phyloP scores from a whole-genome alignment of 1,140 invertebrate genomes.

The Leptoteleia sp. region DNA sequence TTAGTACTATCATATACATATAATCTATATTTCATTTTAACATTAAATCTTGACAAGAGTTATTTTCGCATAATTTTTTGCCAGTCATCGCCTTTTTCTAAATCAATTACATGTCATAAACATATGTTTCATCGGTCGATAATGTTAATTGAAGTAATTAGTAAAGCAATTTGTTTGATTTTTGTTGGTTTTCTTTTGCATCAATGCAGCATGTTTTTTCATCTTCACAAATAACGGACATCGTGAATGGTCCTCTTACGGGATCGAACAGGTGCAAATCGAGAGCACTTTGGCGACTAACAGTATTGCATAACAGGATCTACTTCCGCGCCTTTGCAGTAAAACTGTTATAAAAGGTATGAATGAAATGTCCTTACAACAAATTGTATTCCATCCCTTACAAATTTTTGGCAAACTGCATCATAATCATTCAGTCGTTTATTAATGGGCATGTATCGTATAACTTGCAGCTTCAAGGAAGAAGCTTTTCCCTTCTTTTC shows the following conservation, averaged over 20 bases:
- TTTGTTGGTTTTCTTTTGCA: too few relatives aligned
- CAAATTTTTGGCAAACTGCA: constrained; percentile 3
- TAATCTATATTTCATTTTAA: too few relatives aligned
- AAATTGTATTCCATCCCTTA: constrained; percentile 5
- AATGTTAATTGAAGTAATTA: constrained; percentile 24
- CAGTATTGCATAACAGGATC: constrained; percentile 64
- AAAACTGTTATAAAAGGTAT: constrained; percentile 46
- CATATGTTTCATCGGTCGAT: constrained; percentile 12
- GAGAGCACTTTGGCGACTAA: constrained; percentile 63
- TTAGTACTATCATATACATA: too few relatives aligned
- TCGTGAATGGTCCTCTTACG: constrained; percentile 56
- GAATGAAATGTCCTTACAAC: constrained; percentile 45
- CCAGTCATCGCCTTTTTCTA: neutral
- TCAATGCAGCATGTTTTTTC: constrained; percentile 11
- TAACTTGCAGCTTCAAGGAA: too few relatives aligned
- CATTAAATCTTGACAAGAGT: too few relatives aligned
- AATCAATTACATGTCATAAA: constrained; percentile 15
- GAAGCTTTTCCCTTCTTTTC: too few relatives aligned
- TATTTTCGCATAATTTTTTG: too few relatives aligned
- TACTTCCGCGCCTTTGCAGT: constrained; percentile 48
- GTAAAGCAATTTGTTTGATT: constrained; percentile 20
- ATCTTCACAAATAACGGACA: constrained; percentile 51
- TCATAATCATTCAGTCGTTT: neutral
- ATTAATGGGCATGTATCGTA: too few relatives aligned
- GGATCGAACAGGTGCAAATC: constrained; percentile 63